A percentile compares a stretch with the other conserved stretches of the same genome.
These are phyloP conservation scores for Gnathonemus echidnorhynchus DNA, from an alignment of 2,113 vertebrate species.

Conservation along the genomic window DNA sequence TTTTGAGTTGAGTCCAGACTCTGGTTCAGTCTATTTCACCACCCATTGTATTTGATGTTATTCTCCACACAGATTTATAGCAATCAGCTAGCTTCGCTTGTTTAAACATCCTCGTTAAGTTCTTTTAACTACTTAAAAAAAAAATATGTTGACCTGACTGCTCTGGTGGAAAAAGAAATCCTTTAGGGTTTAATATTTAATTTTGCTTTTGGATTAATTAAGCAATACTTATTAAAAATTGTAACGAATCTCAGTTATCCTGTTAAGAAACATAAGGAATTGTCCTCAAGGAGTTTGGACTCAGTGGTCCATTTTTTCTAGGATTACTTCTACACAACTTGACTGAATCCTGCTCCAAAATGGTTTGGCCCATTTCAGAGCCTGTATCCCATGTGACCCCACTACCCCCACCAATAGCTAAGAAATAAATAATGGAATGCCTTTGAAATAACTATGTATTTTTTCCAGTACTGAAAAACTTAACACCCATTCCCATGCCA, in stretches of 20 bases:
- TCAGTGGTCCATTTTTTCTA: conserved; percentile 38
- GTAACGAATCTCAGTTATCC: conserved; percentile 59
- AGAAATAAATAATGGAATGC: conserved; percentile 5
- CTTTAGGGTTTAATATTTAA: conserved; percentile 56
- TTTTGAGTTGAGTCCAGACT: conserved; percentile 47
- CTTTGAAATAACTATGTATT: conserved; percentile 12
- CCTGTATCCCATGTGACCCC: conserved; percentile 32
- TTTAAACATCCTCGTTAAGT: conserved; percentile 43
- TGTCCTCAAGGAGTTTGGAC: conserved; percentile 50
- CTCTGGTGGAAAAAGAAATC: conserved; percentile 49
- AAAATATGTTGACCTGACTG: conserved; percentile 54
- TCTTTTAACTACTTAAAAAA: conserved; percentile 36
- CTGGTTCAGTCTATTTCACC: conserved; percentile 41
- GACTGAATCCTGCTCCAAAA: conserved; percentile 54
- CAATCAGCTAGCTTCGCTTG: conserved; percentile 30
- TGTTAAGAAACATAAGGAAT: conserved; percentile 60
- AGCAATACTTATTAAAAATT: conserved; percentile 63
- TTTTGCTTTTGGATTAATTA: conserved; percentile 66
- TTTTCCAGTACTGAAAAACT: background rate
- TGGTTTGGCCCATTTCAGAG: conserved; percentile 53
- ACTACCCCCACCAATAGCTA: background rate
- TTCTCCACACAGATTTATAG: conserved; percentile 42
- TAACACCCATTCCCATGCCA: background rate
- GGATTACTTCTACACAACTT: conserved; percentile 53
- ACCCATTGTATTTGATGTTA: conserved; percentile 52